These are phyloP conservation scores for Desmophyllum pertusum DNA, from an alignment of 92 coral and sea anemone genomes.

Conservation along the genomic window DNA sequence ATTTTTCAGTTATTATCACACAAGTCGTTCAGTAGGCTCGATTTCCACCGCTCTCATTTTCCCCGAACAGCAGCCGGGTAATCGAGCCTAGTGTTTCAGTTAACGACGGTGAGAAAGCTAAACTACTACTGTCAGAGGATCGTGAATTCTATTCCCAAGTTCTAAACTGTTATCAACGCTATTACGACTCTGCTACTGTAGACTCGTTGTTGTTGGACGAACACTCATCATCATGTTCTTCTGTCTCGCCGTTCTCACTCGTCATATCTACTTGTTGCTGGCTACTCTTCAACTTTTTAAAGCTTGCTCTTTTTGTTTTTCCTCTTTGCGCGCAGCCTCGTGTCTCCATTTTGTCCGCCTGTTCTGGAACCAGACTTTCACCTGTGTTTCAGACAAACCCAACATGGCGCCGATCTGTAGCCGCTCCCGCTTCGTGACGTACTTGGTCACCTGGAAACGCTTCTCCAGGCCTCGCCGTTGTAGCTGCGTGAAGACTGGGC, in stretches of 20 bases:
- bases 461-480: constrained; percentile 94
- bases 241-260: neutral
- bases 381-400: constrained; percentile 93
- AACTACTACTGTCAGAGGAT: neutral
- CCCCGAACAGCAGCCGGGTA: no score
- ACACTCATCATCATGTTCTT: neutral
- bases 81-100: no score
- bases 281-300: constrained; percentile 1
- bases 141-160: neutral
- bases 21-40: neutral
- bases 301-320: constrained; percentile 28
- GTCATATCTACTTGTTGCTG: neutral
- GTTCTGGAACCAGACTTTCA: constrained; percentile 98
- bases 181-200: neutral
- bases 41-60: no score
- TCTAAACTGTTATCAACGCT: neutral
- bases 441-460: constrained; percentile 86
- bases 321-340: constrained; percentile 53
- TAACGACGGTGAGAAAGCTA: neutral
- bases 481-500: constrained; percentile 94
- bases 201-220: neutral
- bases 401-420: constrained; percentile 91
- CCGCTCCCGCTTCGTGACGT: constrained; percentile 92
- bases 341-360: constrained; percentile 95
- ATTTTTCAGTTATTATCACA: neutral